phyloP scores from a whole-genome alignment of 2,113 vertebrate species.

The Motacilla alba region DNA sequence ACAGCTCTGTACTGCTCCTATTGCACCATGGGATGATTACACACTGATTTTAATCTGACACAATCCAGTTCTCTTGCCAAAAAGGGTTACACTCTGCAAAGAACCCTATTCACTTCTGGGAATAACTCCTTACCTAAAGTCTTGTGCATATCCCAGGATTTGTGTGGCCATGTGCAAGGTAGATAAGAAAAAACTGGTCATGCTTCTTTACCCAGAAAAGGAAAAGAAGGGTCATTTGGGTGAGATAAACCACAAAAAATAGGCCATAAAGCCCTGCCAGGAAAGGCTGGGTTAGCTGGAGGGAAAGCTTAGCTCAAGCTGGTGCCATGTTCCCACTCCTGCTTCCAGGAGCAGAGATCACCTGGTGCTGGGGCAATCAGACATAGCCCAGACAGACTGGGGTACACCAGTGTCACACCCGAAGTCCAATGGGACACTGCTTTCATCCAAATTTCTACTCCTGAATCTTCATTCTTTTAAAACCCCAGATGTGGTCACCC shows the following conservation, averaged over 20 bases:
- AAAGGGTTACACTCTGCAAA: neutral
- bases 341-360: fast-evolving
- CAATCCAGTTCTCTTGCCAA: neutral
- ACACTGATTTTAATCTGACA: neutral
- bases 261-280: neutral
- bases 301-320: neutral
- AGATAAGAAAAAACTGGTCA: neutral
- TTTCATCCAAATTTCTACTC: neutral
- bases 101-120: neutral
- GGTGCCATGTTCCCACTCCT: neutral
- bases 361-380: neutral
- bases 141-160: neutral
- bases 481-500: neutral
- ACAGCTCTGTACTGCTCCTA: neutral
- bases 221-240: neutral
- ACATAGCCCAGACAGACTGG: neutral
- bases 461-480: neutral
- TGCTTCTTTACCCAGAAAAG: neutral
- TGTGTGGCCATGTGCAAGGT: neutral
- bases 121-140: neutral
- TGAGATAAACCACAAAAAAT: neutral
- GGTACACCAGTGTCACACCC: neutral
- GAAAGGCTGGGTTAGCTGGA: neutral
- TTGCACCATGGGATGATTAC: neutral
- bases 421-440: neutral